Evolutionary conservation across 1,140 invertebrate genomes (phyloP), one percentile per base, ranked within the genome.

Genomic region (Drosophila kohkoa): DNA sequence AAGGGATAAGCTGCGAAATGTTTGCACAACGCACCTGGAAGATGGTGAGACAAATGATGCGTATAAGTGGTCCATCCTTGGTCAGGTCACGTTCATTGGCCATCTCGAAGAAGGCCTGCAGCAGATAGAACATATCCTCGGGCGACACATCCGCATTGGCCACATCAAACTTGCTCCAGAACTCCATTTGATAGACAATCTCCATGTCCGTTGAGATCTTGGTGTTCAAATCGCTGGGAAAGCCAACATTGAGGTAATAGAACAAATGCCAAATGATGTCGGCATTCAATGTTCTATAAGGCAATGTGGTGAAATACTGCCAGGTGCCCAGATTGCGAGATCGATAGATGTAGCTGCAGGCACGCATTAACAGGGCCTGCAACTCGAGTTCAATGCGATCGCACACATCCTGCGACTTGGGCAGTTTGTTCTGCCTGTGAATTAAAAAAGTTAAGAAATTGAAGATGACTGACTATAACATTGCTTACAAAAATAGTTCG

Each of bases 101-200:
- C 96, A 97, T 97, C 92, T 96, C 97, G 30, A 96, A 95, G 86
- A 97, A 95, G 2, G 96, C 95, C 59, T 96, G 97, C 15, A 98
- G 85, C 8, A 97, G 93, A 93, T 96, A 97, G 90, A 96, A 96
- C 51, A 95, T 94, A 87, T 98, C 96, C 43, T 96, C 96, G 54
- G 96, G 96, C 1, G 95, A 94, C 28, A 82, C 76, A 73, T 92
- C 91, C 2, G 81, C 76, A 68, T 91, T 87, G 5, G 81, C 88
- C n/a, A 87, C 30, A 70, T 92, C 88, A 25, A 92, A 92, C n/a
- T 88, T 80, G 1, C 46, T 54, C 91, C 87, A 92, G 57, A 92
- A 92, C 8, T 85, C 72, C 0, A 70, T 63, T 7, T 90, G 81
- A 16, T 82, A 80, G 7, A 71, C 41, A 1, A 69, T 68, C 16